These are phyloP conservation scores for Pardosa pseudoannulata DNA, from an alignment of 2,888 invertebrate genomes.

Conservation along the genomic window DNA sequence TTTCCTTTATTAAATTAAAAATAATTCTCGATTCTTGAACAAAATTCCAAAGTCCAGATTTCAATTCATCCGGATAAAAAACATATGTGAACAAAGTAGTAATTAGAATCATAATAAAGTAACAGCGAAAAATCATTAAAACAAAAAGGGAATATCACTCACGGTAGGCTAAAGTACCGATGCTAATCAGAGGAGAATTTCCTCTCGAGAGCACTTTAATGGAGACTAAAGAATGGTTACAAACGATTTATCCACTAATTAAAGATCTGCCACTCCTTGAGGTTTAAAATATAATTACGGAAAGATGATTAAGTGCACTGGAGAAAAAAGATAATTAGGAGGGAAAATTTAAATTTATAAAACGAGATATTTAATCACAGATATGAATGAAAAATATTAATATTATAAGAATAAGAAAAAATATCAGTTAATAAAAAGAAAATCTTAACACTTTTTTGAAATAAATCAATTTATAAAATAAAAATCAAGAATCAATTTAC, in stretches of 20 bases:
- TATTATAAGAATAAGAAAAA: no score
- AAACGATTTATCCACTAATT: background rate
- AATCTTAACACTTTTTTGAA: no score
- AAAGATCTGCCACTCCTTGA: background rate
- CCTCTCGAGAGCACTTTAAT: background rate
- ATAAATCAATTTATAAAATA: no score
- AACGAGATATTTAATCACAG: background rate
- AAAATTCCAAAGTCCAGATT: no score
- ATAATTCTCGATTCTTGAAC: no score
- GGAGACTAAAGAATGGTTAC: background rate
- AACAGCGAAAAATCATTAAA: no score
- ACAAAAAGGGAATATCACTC: background rate
- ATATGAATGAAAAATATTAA: background rate
- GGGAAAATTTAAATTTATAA: background rate
- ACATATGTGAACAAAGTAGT: no score
- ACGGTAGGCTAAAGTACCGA: background rate
- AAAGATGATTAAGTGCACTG: background rate
- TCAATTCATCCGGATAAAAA: no score
- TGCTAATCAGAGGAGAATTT: background rate
- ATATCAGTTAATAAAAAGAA: no score
- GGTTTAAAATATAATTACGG: background rate
- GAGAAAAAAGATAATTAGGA: background rate
- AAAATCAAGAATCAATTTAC: no score
- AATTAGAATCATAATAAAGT: no score
- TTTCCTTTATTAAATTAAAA: no score